A percentile compares a stretch with the other conserved stretches of the same genome.
Evolutionary conservation across 2,113 vertebrate genomes (phyloP).

Genomic region (Trichomycterus rosablanca): DNA sequence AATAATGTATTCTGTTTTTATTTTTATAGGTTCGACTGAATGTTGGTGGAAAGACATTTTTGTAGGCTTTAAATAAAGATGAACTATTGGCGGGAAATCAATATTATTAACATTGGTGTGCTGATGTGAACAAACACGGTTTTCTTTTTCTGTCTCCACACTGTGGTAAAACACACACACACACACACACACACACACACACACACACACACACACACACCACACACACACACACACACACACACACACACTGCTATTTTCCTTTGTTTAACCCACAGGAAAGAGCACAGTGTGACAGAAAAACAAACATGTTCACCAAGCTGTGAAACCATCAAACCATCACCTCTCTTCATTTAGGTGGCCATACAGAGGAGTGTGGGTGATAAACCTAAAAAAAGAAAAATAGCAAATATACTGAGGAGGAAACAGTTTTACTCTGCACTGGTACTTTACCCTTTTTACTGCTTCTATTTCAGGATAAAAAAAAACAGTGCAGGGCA

Average conservation of each 20-base stretch:
- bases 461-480: background rate
- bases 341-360: background rate
- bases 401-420: background rate
- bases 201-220: too few species aligned
- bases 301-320: constrained; percentile 5
- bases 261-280: constrained; percentile 8
- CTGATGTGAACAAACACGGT: background rate
- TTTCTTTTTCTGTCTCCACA: background rate
- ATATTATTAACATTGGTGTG: too few species aligned
- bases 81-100: too few species aligned
- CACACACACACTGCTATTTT: too few species aligned
- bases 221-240: too few species aligned
- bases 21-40: too few species aligned
- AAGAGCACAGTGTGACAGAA: constrained; percentile 1
- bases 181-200: background rate
- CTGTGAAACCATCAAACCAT: constrained; percentile 17
- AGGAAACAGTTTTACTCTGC: background rate
- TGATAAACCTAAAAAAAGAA: constrained; percentile 1
- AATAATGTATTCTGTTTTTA: too few species aligned
- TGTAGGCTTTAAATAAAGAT: too few species aligned
- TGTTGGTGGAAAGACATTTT: too few species aligned
- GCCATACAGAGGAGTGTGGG: background rate
- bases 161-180: background rate
- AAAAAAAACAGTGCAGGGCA: too few species aligned
- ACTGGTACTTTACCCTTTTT: too few species aligned